phyloP scores from a whole-genome alignment of 1,140 invertebrate genomes.

The Notospermus geniculatus region DNA sequence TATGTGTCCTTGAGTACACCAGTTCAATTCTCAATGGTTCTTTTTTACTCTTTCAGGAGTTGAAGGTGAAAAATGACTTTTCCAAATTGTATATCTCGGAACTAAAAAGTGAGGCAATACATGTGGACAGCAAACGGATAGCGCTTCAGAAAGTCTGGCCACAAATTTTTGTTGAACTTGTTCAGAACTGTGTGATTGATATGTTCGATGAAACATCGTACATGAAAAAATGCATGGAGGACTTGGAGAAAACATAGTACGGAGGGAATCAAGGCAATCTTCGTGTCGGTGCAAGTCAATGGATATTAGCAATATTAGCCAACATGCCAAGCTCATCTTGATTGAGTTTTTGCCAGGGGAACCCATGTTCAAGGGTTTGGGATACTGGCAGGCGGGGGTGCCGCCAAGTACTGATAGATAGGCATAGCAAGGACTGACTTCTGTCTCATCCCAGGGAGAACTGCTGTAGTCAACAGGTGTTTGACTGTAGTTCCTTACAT shows the following conservation, averaged over 20 bases:
- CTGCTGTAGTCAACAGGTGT: too few relatives aligned
- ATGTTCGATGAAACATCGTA: conserved; percentile 41
- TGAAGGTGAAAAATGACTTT: conserved; percentile 30
- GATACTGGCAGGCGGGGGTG: too few relatives aligned
- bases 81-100: conserved; percentile 41
- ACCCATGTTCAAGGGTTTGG: too few relatives aligned
- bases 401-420: too few relatives aligned
- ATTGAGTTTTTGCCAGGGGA: too few relatives aligned
- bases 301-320: too few relatives aligned
- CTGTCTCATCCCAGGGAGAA: too few relatives aligned
- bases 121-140: conserved; percentile 41
- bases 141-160: conserved; percentile 48
- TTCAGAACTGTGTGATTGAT: conserved; percentile 42
- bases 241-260: conserved; percentile 35
- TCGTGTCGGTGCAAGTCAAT: too few relatives aligned
- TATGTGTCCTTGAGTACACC: neutral
- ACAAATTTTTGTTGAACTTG: conserved; percentile 44
- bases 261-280: too few relatives aligned
- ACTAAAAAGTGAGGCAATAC: conserved; percentile 42
- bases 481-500: too few relatives aligned
- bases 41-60: conserved; percentile 29
- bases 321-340: too few relatives aligned
- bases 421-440: too few relatives aligned
- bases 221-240: conserved; percentile 48
- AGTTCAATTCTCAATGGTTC: neutral